Percentiles rank a stretch among this genome's conserved stretches.
phyloP scores from a whole-genome alignment of 2,888 invertebrate genomes.

The Biston betularia region DNA sequence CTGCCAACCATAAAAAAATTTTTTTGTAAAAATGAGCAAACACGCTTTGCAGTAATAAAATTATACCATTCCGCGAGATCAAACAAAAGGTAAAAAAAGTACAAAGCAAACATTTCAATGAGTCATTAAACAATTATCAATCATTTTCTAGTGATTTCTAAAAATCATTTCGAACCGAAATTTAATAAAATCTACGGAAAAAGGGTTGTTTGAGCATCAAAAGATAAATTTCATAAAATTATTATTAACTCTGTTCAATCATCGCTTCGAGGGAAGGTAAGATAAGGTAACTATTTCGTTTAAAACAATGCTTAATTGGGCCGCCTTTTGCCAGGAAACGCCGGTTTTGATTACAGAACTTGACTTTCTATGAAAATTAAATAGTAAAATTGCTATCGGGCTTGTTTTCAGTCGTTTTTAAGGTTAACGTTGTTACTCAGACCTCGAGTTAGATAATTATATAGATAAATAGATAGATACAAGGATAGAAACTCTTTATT shows the following conservation, averaged over 20 bases:
- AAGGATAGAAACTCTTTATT: no score
- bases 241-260: constrained; percentile 32
- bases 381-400: not conserved
- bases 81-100: no score
- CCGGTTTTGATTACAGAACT: not conserved
- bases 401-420: not conserved
- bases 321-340: not conserved
- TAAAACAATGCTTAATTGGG: constrained; percentile 7
- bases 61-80: not conserved
- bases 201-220: constrained; percentile 29
- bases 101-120: not conserved
- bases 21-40: no score
- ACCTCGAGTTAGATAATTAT: no score
- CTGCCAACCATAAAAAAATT: no score
- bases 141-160: not conserved
- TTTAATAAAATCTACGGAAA: constrained; percentile 27
- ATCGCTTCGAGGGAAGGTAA: constrained; percentile 12
- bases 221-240: constrained; percentile 30
- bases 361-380: not conserved
- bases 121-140: not conserved
- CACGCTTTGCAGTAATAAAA: no score
- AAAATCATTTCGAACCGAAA: not conserved
- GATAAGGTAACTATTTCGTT: constrained; percentile 16
- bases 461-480: no score
- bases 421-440: not conserved